These are phyloP conservation scores for Ichneumoninae sp. DNA, from an alignment of 2,888 invertebrate species.

Conservation along the genomic window DNA sequence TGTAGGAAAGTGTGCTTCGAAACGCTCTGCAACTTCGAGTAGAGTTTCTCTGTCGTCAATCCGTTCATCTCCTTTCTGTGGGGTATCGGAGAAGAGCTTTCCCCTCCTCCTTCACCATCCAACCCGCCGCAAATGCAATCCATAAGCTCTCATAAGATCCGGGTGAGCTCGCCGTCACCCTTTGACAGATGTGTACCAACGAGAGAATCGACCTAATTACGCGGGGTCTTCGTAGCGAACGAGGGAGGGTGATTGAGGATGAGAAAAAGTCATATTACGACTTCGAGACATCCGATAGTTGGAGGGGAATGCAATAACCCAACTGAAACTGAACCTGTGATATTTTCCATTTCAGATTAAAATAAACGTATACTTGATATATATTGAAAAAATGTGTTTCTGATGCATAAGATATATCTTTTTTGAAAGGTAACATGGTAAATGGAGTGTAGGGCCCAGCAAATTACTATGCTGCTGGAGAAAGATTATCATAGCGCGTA, in stretches of 20 bases:
- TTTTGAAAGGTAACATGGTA: too few relatives aligned
- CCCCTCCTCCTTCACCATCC: constrained; percentile 1
- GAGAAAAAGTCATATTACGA: constrained; percentile 24
- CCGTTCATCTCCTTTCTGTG: constrained; percentile 2
- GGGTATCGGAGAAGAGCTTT: constrained; percentile 25
- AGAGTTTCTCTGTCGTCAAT: constrained; percentile 14
- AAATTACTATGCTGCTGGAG: too few relatives aligned
- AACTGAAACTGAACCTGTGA: neutral
- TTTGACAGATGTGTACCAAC: constrained; percentile 72
- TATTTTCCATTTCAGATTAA: neutral
- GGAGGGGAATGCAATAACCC: neutral
- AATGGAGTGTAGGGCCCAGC: too few relatives aligned
- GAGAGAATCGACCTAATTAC: constrained; percentile 71
- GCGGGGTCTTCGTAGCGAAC: constrained; percentile 41
- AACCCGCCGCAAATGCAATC: constrained; percentile 24
- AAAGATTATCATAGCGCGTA: too few relatives aligned
- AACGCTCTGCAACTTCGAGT: constrained; percentile 55
- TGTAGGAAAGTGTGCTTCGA: constrained; percentile 66
- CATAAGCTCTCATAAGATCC: constrained; percentile 42
- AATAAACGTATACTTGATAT: too few relatives aligned
- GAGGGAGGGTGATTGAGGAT: neutral
- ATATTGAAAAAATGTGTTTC: too few relatives aligned
- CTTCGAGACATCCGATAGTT: neutral
- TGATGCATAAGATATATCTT: too few relatives aligned
- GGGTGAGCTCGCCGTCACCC: constrained; percentile 29